A percentile compares a stretch with the other conserved stretches of the same genome.
Evolutionary conservation across 37 sponge, comb jelly and placozoan genomes (phyloP).

Genomic region (Corticium candelabrum): DNA sequence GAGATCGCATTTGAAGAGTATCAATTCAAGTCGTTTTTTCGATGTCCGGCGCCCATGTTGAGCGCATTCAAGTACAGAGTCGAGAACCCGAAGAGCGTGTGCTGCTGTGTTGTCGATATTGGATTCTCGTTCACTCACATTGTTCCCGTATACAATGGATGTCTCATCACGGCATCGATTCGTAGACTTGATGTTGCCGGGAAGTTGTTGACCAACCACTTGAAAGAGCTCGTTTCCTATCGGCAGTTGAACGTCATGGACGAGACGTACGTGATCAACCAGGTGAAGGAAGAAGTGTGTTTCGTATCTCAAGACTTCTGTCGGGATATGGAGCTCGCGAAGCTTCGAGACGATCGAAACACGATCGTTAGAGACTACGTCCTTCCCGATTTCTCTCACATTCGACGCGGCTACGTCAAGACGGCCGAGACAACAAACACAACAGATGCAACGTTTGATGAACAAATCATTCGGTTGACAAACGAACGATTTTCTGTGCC

Average conservation of each 20-base stretch:
- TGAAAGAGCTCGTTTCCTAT: conserved; percentile 93
- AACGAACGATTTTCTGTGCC: conserved; percentile 90
- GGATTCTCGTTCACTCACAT: conserved; percentile 97
- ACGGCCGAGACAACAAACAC: background rate
- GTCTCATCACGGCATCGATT: conserved; percentile 33
- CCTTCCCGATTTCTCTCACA: conserved; percentile 70
- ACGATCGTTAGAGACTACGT: conserved; percentile 68
- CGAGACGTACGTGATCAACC: conserved; percentile 94
- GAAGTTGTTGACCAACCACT: conserved; percentile 86
- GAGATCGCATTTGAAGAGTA: conserved; percentile 95
- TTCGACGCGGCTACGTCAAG: conserved; percentile 55
- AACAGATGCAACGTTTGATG: background rate
- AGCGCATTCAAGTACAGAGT: conserved; percentile 44
- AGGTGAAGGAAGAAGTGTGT: conserved; percentile 94
- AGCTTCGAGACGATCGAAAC: conserved; percentile 20
- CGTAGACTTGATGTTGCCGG: conserved; percentile 89
- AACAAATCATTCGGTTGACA: conserved; percentile 28
- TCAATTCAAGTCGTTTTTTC: conserved; percentile 61
- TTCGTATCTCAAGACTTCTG: conserved; percentile 68
- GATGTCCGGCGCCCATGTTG: conserved; percentile 42
- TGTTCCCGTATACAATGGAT: conserved; percentile 62
- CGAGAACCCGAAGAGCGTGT: conserved; percentile 20
- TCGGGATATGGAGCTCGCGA: conserved; percentile 64
- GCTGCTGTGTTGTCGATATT: conserved; percentile 70
- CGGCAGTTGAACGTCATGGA: conserved; percentile 94